A percentile compares a stretch with the other conserved stretches of the same genome.
Conservation (phyloP, 2,113 vertebrate genomes). For the Cryptoleucopteryx plumbea region DNA sequence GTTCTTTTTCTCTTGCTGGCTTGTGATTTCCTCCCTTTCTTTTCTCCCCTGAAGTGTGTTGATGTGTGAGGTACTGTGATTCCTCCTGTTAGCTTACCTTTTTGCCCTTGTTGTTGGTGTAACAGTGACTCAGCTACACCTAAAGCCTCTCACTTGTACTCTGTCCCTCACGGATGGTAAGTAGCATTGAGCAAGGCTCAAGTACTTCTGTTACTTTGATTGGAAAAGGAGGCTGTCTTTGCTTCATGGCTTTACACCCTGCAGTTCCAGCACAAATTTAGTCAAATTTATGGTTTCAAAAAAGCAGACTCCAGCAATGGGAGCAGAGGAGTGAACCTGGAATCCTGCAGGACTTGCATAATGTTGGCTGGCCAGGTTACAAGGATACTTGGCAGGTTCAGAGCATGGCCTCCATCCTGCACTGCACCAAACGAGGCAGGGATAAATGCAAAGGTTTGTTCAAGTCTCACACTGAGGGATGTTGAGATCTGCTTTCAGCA, state of each 20-base stretch:
- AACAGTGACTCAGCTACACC: neutral
- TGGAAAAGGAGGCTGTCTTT: neutral
- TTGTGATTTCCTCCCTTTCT: neutral
- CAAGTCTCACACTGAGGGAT: neutral
- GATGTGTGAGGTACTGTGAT: conserved; percentile 8
- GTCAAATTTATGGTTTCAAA: neutral
- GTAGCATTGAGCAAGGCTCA: neutral
- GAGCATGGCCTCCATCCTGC: neutral
- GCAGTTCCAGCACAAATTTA: neutral
- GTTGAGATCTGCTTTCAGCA: neutral
- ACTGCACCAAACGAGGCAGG: neutral
- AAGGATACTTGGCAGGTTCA: neutral
- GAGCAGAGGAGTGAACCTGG: neutral
- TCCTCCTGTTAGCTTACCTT: neutral
- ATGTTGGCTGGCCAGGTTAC: neutral
- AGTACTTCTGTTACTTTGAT: neutral
- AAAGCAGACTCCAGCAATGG: neutral
- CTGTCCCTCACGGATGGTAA: neutral
- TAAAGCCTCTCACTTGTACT: neutral
- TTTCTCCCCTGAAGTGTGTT: neutral
- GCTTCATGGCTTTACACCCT: neutral
- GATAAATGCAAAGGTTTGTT: accelerated
- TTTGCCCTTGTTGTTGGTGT: neutral
- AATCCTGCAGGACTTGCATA: neutral
- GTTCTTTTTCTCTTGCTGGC: conserved; percentile 28